These are phyloP conservation scores for Dasypolia templi DNA, from an alignment of 2,888 invertebrate species.

Conservation along the genomic window DNA sequence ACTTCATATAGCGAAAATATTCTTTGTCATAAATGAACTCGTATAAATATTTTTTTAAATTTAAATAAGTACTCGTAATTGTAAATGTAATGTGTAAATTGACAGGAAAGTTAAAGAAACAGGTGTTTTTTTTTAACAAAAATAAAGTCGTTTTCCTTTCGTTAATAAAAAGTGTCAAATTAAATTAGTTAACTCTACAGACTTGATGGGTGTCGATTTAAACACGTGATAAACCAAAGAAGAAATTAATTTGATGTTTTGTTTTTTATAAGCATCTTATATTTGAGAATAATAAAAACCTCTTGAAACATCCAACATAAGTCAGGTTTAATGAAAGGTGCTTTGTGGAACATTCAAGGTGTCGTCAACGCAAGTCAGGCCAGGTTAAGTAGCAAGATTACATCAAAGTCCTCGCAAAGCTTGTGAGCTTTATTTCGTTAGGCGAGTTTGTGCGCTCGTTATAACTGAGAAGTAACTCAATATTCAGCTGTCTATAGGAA, in stretches of 20 bases:
- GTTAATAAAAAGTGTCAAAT: too few species aligned
- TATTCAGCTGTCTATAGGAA: conserved; percentile 5
- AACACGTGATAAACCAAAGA: too few species aligned
- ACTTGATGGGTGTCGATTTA: too few species aligned
- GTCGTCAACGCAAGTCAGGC: conserved; percentile 5
- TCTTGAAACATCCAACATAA: not conserved
- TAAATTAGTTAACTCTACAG: too few species aligned
- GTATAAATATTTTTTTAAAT: not conserved
- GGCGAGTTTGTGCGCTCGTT: conserved; percentile 22
- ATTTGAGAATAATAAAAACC: not conserved
- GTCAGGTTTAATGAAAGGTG: not conserved
- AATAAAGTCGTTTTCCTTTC: not conserved
- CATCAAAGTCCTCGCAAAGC: conserved; percentile 15
- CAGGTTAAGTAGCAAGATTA: conserved; percentile 11
- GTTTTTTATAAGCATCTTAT: too few species aligned
- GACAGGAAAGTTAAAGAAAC: too few species aligned
- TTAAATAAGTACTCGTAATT: not conserved
- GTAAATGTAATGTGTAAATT: too few species aligned
- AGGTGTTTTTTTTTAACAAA: not conserved
- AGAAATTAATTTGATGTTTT: too few species aligned
- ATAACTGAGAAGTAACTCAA: conserved; percentile 18
- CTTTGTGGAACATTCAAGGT: not conserved
- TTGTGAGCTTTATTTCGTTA: not conserved
- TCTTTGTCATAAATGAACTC: not conserved
- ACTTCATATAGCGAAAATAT: conserved; percentile 15